These are phyloP conservation scores for Procambarus virginalis DNA, from an alignment of 1,140 invertebrate genomes.

Conservation along the genomic window DNA sequence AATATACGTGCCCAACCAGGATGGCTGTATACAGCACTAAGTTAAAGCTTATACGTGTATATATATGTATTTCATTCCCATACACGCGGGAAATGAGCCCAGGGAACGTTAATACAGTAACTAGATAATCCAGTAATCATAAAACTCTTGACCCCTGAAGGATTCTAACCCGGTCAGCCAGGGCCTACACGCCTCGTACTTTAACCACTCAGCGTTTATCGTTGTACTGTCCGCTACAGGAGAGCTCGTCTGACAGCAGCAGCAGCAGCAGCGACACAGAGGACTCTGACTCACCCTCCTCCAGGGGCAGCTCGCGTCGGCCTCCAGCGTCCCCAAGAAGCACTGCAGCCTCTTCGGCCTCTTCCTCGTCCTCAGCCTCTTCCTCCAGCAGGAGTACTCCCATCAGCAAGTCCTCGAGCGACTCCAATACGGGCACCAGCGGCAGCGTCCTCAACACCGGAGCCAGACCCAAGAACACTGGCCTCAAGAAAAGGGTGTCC, in stretches of 20 bases:
- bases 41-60: too few species aligned
- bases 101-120: too few species aligned
- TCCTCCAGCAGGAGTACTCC: conserved; percentile 59
- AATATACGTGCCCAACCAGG: too few species aligned
- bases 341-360: conserved; percentile 46
- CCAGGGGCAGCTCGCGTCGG: conserved; percentile 48
- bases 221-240: conserved; percentile 9
- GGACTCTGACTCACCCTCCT: conserved; percentile 26
- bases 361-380: conserved; percentile 54
- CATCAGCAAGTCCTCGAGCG: conserved; percentile 69
- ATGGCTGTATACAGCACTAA: too few species aligned
- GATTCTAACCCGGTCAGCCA: background rate
- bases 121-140: too few species aligned
- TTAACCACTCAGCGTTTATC: too few species aligned
- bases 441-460: conserved; percentile 58
- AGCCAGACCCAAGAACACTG: conserved; percentile 66
- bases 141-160: too few species aligned
- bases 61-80: too few species aligned
- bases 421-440: conserved; percentile 62
- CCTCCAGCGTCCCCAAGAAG: conserved; percentile 67
- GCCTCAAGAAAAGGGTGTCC: conserved; percentile 69
- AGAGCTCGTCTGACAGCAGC: conserved; percentile 14
- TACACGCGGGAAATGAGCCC: too few species aligned
- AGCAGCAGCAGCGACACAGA: conserved; percentile 52
- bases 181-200: background rate